A percentile compares a stretch with the other conserved stretches of the same genome.
phyloP scores from a whole-genome alignment of 1,140 invertebrate species.

The Drosophila saltans region DNA sequence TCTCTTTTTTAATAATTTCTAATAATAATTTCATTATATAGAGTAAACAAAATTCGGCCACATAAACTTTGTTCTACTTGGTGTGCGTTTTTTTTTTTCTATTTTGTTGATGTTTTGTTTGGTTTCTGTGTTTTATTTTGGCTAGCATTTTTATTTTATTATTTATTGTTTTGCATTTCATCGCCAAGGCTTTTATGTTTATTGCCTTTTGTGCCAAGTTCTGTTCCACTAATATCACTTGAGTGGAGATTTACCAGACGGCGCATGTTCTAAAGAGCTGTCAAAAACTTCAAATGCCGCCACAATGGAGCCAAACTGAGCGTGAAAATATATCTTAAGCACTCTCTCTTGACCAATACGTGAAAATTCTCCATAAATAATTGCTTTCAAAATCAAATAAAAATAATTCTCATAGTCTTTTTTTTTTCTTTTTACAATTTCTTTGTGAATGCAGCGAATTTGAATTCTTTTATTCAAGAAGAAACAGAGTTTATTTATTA shows the following conservation, averaged over 20 bases:
- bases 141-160: slow-evolving; percentile 64
- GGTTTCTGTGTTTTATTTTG: slow-evolving; percentile 13
- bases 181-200: slow-evolving; percentile 70
- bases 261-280: slow-evolving; percentile 52
- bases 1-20: no score
- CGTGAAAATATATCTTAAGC: background rate
- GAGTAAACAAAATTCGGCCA: no score
- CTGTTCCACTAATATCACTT: slow-evolving; percentile 19
- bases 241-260: slow-evolving; percentile 41
- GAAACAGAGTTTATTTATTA: no score
- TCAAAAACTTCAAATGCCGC: slow-evolving; percentile 50
- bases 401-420: no score
- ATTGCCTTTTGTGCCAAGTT: slow-evolving; percentile 43
- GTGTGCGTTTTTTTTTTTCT: background rate
- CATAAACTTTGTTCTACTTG: no score
- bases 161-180: slow-evolving; percentile 79
- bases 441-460: no score
- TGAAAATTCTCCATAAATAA: background rate
- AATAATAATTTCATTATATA: no score
- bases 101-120: slow-evolving; percentile 14
- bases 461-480: no score
- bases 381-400: background rate
- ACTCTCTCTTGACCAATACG: no score
- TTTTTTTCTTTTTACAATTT: no score
- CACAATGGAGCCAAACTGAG: slow-evolving; percentile 19